Conservation (phyloP, 1,140 invertebrate species). For the Telenomus remus region DNA sequence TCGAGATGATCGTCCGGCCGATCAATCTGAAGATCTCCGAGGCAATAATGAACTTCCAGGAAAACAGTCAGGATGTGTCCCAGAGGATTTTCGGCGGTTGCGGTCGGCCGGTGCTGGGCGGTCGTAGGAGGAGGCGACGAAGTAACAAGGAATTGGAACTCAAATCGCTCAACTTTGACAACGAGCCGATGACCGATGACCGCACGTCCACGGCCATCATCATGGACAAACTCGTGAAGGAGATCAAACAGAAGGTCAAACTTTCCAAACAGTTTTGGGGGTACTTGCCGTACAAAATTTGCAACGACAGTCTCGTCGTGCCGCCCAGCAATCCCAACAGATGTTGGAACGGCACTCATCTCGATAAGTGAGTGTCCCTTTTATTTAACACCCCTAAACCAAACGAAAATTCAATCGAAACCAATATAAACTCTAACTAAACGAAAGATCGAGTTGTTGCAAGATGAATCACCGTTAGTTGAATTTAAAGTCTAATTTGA, state of each 20-base stretch:
- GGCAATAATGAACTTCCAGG: slow-evolving; percentile 98
- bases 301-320: slow-evolving; percentile 83
- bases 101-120: slow-evolving; percentile 84
- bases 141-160: slow-evolving; percentile 67
- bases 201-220: slow-evolving; percentile 72
- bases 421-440: too few relatives aligned
- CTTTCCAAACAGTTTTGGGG: slow-evolving; percentile 90
- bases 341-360: slow-evolving; percentile 91
- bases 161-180: slow-evolving; percentile 74
- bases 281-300: slow-evolving; percentile 87
- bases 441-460: too few relatives aligned
- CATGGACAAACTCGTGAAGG: slow-evolving; percentile 88
- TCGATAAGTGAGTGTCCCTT: slow-evolving; percentile 79
- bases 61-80: slow-evolving; percentile 89
- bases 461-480: too few relatives aligned
- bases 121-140: slow-evolving; percentile 70
- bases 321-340: slow-evolving; percentile 80
- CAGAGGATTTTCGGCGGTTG: slow-evolving; percentile 90
- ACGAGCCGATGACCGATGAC: slow-evolving; percentile 65
- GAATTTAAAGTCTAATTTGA: too few relatives aligned
- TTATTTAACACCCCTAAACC: not conserved
- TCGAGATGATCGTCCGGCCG: slow-evolving; percentile 96
- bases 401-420: not conserved
- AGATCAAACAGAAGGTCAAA: slow-evolving; percentile 85
- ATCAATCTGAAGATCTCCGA: slow-evolving; percentile 99